phyloP scores from a whole-genome alignment of 2,113 vertebrate genomes.

The Prionailurus bengalensis region DNA sequence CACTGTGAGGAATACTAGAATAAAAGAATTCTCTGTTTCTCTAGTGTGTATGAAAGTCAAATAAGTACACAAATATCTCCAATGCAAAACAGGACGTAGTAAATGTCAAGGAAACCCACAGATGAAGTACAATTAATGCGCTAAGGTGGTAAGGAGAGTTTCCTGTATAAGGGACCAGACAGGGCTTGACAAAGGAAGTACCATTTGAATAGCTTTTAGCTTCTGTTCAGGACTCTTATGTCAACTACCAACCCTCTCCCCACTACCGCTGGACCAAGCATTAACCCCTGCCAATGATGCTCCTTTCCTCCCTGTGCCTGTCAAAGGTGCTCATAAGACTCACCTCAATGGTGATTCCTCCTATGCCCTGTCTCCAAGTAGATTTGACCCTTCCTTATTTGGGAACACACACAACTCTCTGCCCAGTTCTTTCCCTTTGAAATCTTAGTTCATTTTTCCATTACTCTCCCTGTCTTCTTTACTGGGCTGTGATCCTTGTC shows the following conservation, averaged over 20 bases:
- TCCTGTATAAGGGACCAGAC: conserved; percentile 56
- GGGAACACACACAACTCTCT: not conserved
- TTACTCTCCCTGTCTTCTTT: not conserved
- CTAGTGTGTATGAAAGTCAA: conserved; percentile 47
- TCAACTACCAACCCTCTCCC: not conserved
- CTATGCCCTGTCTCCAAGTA: not conserved
- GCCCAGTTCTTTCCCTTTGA: not conserved
- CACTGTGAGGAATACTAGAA: not conserved
- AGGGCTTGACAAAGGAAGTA: conserved; percentile 38
- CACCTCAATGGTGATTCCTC: not conserved
- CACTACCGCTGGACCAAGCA: not conserved
- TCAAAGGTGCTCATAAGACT: not conserved
- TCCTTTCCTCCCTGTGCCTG: not conserved
- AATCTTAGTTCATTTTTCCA: not conserved
- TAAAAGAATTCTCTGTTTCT: not conserved
- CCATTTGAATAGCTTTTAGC: not conserved
- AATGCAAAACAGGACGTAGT: conserved; percentile 70
- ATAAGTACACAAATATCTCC: not conserved
- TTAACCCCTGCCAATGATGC: not conserved
- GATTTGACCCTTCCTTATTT: not conserved
- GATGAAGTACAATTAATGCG: conserved; percentile 7
- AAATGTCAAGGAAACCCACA: conserved; percentile 70
- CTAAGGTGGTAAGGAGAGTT: not conserved
- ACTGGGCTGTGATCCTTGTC: not conserved
- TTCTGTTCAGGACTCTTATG: not conserved